Conservation (phyloP, 2,113 vertebrate genomes). For the Caracal caracal region DNA sequence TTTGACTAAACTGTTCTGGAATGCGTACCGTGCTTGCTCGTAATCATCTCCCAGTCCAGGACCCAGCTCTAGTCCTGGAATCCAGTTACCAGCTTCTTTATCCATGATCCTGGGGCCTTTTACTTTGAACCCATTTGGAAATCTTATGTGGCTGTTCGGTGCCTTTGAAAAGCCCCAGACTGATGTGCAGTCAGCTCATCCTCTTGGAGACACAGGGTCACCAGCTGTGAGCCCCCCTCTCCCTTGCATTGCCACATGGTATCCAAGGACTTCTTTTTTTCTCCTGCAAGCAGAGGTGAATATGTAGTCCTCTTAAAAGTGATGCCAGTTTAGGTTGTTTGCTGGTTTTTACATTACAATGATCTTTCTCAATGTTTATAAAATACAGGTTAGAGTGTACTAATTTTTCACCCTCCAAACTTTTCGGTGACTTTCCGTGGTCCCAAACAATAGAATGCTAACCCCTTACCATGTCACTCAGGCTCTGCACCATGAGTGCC, state of each 20-base stretch:
- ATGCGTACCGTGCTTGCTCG: neutral
- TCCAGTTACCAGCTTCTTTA: neutral
- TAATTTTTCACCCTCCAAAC: neutral
- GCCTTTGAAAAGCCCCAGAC: neutral
- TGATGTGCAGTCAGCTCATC: neutral
- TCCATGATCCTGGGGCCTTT: neutral
- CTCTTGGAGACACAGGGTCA: neutral
- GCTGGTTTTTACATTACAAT: slow-evolving; percentile 11
- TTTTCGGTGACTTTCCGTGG: neutral
- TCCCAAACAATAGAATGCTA: neutral
- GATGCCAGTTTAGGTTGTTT: neutral
- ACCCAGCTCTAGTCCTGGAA: neutral
- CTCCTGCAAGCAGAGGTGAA: neutral
- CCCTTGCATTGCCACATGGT: neutral
- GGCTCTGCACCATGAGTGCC: fast-evolving
- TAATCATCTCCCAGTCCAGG: neutral
- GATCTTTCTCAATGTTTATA: neutral
- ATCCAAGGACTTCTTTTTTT: neutral
- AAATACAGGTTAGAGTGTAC: neutral
- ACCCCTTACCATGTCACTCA: fast-evolving
- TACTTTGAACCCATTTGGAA: neutral
- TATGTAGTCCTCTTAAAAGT: neutral
- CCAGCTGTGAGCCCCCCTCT: neutral
- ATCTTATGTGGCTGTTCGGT: neutral
- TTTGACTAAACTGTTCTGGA: neutral